Percentiles rank a stretch among this genome's conserved stretches.
phyloP scores from a whole-genome alignment of 2,888 invertebrate species.

The Acanthosepion esculentum region DNA sequence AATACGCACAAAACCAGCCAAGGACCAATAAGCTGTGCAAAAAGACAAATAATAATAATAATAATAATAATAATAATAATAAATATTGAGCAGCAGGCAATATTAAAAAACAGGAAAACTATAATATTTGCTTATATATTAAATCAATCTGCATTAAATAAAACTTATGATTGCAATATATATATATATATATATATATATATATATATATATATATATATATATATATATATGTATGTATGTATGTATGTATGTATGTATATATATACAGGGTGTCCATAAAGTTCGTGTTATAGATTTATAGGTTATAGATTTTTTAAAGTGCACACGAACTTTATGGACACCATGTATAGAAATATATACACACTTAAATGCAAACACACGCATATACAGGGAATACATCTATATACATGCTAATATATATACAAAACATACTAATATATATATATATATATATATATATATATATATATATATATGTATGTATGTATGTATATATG shows the following conservation, averaged over 20 bases:
- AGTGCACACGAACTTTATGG: no score
- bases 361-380: background rate
- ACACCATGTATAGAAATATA: background rate
- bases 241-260: no score
- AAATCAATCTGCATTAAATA: background rate
- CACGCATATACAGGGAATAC: background rate
- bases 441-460: slow-evolving; percentile 38
- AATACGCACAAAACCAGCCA: no score
- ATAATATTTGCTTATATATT: background rate
- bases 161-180: background rate
- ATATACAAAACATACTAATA: background rate
- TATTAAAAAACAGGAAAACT: background rate
- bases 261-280: background rate
- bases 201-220: slow-evolving; percentile 37
- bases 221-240: slow-evolving; percentile 24
- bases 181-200: slow-evolving; percentile 36
- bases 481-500: background rate
- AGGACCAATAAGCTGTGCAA: no score
- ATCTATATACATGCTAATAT: background rate
- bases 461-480: slow-evolving; percentile 38
- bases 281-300: no score
- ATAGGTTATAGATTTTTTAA: no score
- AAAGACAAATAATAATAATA: no score
- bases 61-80: no score
- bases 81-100: background rate